These are phyloP conservation scores for Erebia aethiops DNA, from an alignment of 2,888 invertebrate genomes.

Conservation along the genomic window DNA sequence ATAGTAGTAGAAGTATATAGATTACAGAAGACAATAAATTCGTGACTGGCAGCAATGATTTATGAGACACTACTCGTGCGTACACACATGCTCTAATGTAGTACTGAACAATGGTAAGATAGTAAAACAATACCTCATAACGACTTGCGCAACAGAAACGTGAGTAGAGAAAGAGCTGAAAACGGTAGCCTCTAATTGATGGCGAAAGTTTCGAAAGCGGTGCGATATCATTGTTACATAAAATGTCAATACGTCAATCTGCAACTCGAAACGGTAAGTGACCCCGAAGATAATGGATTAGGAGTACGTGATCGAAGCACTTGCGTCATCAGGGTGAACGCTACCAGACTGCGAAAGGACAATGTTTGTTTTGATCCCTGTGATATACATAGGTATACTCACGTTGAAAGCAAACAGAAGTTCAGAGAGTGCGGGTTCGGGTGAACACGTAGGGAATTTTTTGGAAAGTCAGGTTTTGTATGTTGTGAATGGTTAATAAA, in stretches of 20 bases:
- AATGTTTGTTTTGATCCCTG: background rate
- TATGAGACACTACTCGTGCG: constrained; percentile 15
- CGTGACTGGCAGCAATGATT: constrained; percentile 20
- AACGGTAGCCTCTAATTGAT: constrained; percentile 63
- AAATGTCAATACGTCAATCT: constrained; percentile 35
- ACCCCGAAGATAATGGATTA: constrained; percentile 20
- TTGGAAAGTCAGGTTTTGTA: too few relatives aligned
- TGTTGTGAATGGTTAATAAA: too few relatives aligned
- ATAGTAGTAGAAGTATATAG: too few relatives aligned
- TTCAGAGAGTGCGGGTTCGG: too few relatives aligned
- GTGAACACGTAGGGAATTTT: too few relatives aligned
- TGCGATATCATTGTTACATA: constrained; percentile 50
- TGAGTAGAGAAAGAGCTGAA: constrained; percentile 42
- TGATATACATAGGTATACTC: background rate
- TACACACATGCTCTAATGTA: constrained; percentile 5
- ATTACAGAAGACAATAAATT: background rate
- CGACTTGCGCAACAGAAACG: constrained; percentile 39
- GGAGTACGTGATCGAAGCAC: constrained; percentile 6
- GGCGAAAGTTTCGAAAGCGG: constrained; percentile 69
- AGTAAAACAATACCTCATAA: constrained; percentile 28
- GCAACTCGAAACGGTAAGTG: constrained; percentile 27
- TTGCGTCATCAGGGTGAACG: constrained; percentile 3
- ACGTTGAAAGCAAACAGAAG: too few relatives aligned
- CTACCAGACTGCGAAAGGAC: background rate
- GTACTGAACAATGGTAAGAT: constrained; percentile 16